These are phyloP conservation scores for Ceratotherium simum DNA, from an alignment of 2,113 vertebrate species.

Conservation along the genomic window DNA sequence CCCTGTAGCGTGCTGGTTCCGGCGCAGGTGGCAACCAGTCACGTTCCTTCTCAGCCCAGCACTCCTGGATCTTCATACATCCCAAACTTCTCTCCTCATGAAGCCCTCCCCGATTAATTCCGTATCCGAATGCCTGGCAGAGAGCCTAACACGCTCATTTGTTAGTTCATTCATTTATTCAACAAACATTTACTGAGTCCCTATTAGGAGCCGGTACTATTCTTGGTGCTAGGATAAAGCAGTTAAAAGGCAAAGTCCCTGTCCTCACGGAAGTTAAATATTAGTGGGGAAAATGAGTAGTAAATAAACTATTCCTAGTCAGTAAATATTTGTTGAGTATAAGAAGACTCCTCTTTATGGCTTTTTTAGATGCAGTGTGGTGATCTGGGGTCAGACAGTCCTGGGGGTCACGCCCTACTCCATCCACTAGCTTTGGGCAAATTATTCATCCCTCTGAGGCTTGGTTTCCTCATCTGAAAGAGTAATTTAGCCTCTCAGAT, in stretches of 20 bases:
- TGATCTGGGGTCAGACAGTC: not conserved
- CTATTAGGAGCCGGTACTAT: not conserved
- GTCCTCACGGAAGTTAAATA: not conserved
- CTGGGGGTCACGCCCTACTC: not conserved
- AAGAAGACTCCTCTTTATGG: not conserved
- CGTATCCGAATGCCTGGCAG: not conserved
- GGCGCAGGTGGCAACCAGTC: not conserved
- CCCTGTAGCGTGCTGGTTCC: not conserved
- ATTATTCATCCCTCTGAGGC: not conserved
- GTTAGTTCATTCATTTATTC: not conserved
- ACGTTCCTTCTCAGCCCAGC: not conserved
- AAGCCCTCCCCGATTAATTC: not conserved
- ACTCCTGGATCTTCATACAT: not conserved
- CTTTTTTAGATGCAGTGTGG: not conserved
- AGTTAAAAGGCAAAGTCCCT: not conserved
- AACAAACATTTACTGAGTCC: not conserved
- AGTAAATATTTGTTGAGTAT: not conserved
- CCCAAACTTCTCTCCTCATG: not conserved
- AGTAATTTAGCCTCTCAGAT: not conserved
- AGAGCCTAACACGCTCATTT: not conserved
- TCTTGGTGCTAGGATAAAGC: not conserved
- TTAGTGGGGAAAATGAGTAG: not conserved
- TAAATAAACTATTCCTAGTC: not conserved
- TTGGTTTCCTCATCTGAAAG: slow-evolving; percentile 27
- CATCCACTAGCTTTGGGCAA: not conserved